phyloP scores from a whole-genome alignment of 1,140 invertebrate species.

The Saxidomus purpurata region DNA sequence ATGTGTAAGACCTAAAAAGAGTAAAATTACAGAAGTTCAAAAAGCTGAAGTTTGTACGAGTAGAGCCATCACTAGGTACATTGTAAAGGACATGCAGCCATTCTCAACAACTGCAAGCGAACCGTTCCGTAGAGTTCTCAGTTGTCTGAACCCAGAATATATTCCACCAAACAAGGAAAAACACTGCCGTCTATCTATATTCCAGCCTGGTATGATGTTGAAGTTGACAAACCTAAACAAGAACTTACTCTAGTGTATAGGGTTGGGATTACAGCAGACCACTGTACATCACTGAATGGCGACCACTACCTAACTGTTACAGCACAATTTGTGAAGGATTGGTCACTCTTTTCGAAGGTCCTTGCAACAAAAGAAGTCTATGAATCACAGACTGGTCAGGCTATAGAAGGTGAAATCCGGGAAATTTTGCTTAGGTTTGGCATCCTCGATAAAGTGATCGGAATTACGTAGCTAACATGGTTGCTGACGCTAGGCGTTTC shows the following conservation, averaged over 20 bases:
- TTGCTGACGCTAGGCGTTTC: background rate
- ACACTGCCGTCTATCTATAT: background rate
- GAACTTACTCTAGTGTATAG: background rate
- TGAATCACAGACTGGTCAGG: slow-evolving; percentile 9
- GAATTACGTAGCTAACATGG: slow-evolving; percentile 16
- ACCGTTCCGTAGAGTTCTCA: background rate
- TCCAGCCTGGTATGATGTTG: slow-evolving; percentile 25
- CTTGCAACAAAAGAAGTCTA: background rate
- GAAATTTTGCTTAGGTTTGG: background rate
- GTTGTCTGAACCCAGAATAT: background rate
- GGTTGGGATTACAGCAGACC: background rate
- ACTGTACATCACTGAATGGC: slow-evolving; percentile 16
- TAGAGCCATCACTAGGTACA: background rate
- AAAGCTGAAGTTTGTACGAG: background rate
- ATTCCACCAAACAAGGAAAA: background rate
- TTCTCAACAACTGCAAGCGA: background rate
- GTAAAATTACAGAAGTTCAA: background rate
- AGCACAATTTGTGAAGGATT: slow-evolving; percentile 15
- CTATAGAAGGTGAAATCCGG: slow-evolving; percentile 6
- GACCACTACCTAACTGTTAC: slow-evolving; percentile 20
- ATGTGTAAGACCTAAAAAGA: background rate
- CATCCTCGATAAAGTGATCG: background rate
- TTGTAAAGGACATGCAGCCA: background rate
- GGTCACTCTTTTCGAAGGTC: slow-evolving; percentile 6
- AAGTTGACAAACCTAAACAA: background rate